Percentiles rank a stretch among this genome's conserved stretches.
Conservation (phyloP, 2,888 invertebrate genomes). For the Colostygia pectinataria region DNA sequence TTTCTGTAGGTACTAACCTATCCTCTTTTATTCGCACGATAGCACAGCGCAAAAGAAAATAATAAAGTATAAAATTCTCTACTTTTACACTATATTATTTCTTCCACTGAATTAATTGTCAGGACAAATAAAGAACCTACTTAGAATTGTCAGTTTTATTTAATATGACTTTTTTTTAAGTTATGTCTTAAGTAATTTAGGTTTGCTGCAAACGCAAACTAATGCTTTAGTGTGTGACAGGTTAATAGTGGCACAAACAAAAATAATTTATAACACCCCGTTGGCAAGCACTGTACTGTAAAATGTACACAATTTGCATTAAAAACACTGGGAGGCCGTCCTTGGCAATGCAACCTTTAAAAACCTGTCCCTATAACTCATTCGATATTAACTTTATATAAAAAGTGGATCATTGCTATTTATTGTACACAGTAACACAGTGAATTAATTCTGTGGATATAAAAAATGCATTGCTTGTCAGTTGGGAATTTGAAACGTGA, state of each 20-base stretch:
- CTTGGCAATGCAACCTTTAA: conserved; percentile 44
- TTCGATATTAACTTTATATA: conserved; percentile 22
- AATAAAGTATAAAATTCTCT: too few relatives aligned
- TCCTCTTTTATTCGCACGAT: conserved; percentile 24
- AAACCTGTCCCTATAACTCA: conserved; percentile 27
- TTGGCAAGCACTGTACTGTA: conserved; percentile 14
- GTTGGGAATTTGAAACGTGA: too few relatives aligned
- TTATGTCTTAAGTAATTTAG: too few relatives aligned
- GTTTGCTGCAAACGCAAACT: too few relatives aligned
- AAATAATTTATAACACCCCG: background rate
- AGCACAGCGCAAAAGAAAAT: too few relatives aligned
- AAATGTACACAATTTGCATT: conserved; percentile 33
- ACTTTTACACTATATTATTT: too few relatives aligned
- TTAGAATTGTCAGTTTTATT: too few relatives aligned
- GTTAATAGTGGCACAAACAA: background rate
- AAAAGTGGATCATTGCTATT: conserved; percentile 32
- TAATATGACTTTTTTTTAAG: too few relatives aligned
- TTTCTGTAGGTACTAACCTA: too few relatives aligned
- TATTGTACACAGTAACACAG: conserved; percentile 18
- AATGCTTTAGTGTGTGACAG: too few relatives aligned
- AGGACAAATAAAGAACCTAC: too few relatives aligned
- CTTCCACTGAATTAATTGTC: too few relatives aligned
- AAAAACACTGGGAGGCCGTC: conserved; percentile 39
- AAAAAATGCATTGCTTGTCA: conserved; percentile 23
- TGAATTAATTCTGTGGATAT: conserved; percentile 15